Conservation (phyloP, 2,113 vertebrate genomes). For the Oriolus oriolus region DNA sequence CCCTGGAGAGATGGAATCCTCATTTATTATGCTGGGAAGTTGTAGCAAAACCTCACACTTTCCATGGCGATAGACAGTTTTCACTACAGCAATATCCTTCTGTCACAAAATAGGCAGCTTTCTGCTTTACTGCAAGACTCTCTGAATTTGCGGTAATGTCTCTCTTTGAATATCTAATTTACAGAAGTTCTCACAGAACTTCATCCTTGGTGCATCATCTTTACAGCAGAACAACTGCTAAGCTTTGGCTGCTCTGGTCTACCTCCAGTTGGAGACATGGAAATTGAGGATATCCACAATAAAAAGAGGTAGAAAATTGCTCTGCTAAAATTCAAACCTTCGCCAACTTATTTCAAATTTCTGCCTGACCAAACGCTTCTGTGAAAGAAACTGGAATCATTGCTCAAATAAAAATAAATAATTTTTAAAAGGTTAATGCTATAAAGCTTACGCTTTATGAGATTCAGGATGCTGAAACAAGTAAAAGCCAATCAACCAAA, state of each 20-base stretch:
- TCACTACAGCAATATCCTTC: neutral
- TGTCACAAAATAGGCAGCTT: neutral
- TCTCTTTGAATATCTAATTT: neutral
- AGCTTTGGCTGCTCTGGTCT: neutral
- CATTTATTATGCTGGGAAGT: neutral
- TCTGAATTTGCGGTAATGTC: neutral
- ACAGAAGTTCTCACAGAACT: neutral
- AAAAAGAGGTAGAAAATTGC: neutral
- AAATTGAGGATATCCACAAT: neutral
- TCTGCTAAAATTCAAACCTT: neutral
- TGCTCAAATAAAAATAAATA: neutral
- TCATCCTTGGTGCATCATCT: neutral
- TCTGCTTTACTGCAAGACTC: neutral
- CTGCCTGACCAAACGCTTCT: neutral
- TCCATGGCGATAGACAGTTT: neutral
- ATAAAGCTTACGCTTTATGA: neutral
- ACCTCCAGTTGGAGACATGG: neutral
- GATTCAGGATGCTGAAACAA: neutral
- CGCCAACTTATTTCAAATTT: neutral
- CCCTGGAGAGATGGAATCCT: neutral
- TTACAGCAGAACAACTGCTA: neutral
- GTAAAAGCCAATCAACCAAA: neutral
- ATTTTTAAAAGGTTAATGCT: neutral
- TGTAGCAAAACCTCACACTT: neutral
- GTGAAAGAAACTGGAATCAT: neutral